Percentiles rank a stretch among this genome's conserved stretches.
These are phyloP conservation scores for Neolamprologus fasciatus DNA, from an alignment of 2,113 vertebrate species.

Conservation along the genomic window DNA sequence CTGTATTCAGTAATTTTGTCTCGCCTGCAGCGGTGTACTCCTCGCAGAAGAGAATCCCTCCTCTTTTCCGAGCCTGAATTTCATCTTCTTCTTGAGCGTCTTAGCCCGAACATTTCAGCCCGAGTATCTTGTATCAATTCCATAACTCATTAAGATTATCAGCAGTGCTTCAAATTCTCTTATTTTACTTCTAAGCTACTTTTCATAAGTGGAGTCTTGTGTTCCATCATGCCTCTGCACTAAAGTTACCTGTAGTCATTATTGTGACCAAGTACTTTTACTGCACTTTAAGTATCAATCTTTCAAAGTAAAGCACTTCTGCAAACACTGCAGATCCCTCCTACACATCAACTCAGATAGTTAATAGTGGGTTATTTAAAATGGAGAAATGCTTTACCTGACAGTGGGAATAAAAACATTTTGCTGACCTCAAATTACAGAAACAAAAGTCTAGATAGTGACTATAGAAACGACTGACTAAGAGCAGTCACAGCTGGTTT, in stretches of 20 bases:
- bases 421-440: not conserved
- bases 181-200: accelerated
- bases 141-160: not conserved
- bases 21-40: not conserved
- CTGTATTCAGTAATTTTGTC: not conserved
- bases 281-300: not conserved
- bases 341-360: not conserved
- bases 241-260: accelerated
- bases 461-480: not conserved
- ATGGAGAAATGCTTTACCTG: not conserved
- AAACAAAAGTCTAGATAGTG: not conserved
- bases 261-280: not conserved
- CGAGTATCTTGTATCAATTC: not conserved
- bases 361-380: not conserved
- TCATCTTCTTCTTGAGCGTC: not conserved
- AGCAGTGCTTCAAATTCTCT: not conserved
- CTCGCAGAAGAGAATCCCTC: not conserved
- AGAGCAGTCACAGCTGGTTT: not conserved
- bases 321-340: not conserved
- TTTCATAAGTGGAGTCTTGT: not conserved
- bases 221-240: not conserved
- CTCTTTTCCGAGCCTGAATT: not conserved
- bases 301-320: not conserved
- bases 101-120: not conserved
- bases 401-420: not conserved